A percentile compares a stretch with the other conserved stretches of the same genome.
These are phyloP conservation scores for Napeogenes inachia DNA, from an alignment of 2,888 invertebrate species.

Conservation along the genomic window DNA sequence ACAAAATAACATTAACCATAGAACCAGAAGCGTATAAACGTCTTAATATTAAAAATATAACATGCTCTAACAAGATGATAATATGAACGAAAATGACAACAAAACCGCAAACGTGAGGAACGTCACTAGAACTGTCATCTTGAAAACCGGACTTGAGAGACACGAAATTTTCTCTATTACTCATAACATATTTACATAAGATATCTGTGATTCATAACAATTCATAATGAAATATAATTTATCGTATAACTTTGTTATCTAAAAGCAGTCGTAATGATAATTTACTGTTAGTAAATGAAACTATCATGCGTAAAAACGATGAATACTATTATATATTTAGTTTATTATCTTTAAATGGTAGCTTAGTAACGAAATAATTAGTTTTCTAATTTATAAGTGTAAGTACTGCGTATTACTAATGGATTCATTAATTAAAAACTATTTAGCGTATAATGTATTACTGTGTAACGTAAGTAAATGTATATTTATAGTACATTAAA, in stretches of 20 bases:
- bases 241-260: not conserved
- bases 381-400: not conserved
- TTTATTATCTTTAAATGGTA: slow-evolving; percentile 3
- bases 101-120: slow-evolving; percentile 20
- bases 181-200: slow-evolving; percentile 33
- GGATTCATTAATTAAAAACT: not conserved
- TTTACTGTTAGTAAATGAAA: not conserved
- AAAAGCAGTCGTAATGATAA: not conserved
- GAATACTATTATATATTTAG: not conserved
- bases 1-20: slow-evolving; percentile 11
- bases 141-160: slow-evolving; percentile 23
- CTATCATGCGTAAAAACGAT: not conserved
- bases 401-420: not conserved
- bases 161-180: slow-evolving; percentile 29
- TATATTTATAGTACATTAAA: not conserved
- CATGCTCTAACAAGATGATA: slow-evolving; percentile 5
- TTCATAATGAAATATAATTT: slow-evolving; percentile 3
- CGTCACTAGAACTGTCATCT: slow-evolving; percentile 14
- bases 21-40: no score
- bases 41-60: no score
- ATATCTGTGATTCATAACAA: slow-evolving; percentile 25
- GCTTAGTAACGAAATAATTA: not conserved
- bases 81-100: slow-evolving; percentile 23
- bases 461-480: not conserved
- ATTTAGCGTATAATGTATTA: not conserved